A percentile compares a stretch with the other conserved stretches of the same genome.
These are phyloP conservation scores for Acipenser ruthenus DNA, from an alignment of 2,797 vertebrate species.

Conservation along the genomic window DNA sequence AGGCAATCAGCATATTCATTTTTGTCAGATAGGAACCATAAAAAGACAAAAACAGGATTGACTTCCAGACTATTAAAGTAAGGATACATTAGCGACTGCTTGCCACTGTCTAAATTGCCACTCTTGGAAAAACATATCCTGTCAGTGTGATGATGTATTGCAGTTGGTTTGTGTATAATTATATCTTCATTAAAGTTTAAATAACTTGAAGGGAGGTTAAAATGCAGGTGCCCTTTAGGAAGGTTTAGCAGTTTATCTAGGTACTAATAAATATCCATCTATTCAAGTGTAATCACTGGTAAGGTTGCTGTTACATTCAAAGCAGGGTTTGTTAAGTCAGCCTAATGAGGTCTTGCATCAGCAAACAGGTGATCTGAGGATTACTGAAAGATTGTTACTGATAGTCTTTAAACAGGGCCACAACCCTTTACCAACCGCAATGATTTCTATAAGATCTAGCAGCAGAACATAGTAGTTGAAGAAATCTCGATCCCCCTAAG, in stretches of 20 bases:
- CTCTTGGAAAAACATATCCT: background rate
- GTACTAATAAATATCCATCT: background rate
- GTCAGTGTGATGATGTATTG: background rate
- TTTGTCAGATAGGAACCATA: too few relatives aligned
- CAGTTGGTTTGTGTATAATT: background rate
- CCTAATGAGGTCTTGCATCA: background rate
- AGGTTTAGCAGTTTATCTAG: background rate
- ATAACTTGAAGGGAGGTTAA: background rate
- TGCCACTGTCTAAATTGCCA: too few relatives aligned
- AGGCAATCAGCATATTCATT: too few relatives aligned
- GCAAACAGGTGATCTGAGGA: background rate
- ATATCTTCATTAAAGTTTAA: constrained; percentile 2
- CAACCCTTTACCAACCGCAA: background rate
- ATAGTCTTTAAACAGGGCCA: background rate
- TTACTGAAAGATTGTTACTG: background rate
- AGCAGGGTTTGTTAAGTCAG: background rate
- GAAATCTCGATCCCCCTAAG: constrained; percentile 43
- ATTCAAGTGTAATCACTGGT: background rate
- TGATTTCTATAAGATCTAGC: constrained; percentile 28
- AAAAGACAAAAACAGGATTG: too few relatives aligned
- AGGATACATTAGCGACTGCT: too few relatives aligned
- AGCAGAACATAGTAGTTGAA: constrained; percentile 51
- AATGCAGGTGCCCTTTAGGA: background rate
- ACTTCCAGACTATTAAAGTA: too few relatives aligned
- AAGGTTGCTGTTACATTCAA: background rate